Evolutionary conservation across 2,888 invertebrate genomes (phyloP).

Genomic region (Nasonovia ribisnigri): DNA sequence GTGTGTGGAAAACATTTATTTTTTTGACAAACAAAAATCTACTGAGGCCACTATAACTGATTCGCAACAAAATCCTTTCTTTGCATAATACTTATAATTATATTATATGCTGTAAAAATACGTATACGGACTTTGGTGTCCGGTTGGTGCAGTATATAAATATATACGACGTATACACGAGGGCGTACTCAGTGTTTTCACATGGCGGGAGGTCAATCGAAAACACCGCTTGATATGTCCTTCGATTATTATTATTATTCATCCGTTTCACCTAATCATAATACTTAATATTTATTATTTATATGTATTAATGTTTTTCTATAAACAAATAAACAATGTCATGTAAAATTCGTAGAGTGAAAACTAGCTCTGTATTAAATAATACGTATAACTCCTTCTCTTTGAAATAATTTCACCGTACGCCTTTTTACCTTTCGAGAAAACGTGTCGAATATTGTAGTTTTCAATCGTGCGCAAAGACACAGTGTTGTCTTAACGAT

Average conservation of each 20-base stretch:
- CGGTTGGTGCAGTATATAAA: not conserved
- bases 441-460: not conserved
- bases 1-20: not conserved
- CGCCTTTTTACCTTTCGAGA: not conserved
- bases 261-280: not conserved
- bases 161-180: not conserved
- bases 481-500: not conserved
- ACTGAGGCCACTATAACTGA: not conserved
- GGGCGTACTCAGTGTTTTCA: not conserved
- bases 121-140: not conserved
- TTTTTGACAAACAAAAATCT: slow-evolving; percentile 9
- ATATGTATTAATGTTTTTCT: not conserved
- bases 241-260: not conserved
- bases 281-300: not conserved
- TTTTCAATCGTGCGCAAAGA: not conserved
- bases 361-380: not conserved
- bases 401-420: not conserved
- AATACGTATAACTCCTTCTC: not conserved
- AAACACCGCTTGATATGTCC: not conserved
- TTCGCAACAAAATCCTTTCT: not conserved
- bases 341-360: not conserved
- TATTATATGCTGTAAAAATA: not conserved
- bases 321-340: not conserved
- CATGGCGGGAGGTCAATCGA: not conserved
- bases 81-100: no score